Base-by-base conservation (phyloP, 2,797 vertebrate genomes). In the Pseudomugil gertrudae region DNA sequence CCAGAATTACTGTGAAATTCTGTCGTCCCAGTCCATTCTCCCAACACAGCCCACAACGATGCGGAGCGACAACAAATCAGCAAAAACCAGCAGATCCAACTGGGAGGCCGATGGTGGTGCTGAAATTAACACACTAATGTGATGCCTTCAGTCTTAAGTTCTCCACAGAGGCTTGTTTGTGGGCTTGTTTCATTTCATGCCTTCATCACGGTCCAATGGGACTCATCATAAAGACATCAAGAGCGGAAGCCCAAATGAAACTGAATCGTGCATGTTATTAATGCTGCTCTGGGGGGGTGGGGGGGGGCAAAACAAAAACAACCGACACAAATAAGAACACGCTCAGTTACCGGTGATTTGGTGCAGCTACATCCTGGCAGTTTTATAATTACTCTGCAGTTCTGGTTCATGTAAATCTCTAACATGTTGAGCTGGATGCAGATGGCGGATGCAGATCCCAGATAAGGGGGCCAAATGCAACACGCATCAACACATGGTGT, bases 1-100 rank as follows among this genome's bases (percentile, higher is more conserved):
- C 78, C 87, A 83, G 75, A 89, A 87, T 87, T 76, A 86, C 80
- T 79, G 83, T 89, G 86, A 91, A 88, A 90, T 89, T 70, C 80
- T 87, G 80, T 88, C 75, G 72, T 81, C 72, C 63, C 80, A 23
- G 69, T 80, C 71, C 61, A 57, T 84, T 85, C 76, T 88, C 76
- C 74, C 81, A 62, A 70, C 74, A 76, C 71, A 60, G 84, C 57
- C 61, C 72, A 36, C 56, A 72, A 66, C 62, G 65, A 70, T 15
- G 61, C 57, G 40, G 58, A 84, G 71, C 74, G 54, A 52, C 55
- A 72, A 69, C 76, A 82, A 78, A 85, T 73, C 81, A 80, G 82
- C 69, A 57, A 55, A 68, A 69, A 13, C 38, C 40, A 79, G 64
- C 24, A 56, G 69, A 76, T 71, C 79, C 72, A 76, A 66, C 76